Evolutionary conservation across 2,888 invertebrate species (phyloP), one percentile per base, ranked within the genome.

Genomic region (Timandra comae): DNA sequence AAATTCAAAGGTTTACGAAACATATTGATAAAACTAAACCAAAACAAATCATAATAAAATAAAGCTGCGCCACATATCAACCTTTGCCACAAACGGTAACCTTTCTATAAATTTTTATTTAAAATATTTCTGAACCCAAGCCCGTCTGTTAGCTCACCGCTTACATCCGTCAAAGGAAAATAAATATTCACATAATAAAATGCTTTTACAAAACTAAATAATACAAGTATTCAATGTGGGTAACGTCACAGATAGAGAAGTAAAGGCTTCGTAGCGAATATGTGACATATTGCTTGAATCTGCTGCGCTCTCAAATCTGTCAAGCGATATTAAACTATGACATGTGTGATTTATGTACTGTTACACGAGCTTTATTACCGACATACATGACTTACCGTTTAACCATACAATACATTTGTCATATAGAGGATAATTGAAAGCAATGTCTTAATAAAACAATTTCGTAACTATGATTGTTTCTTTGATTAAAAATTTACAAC

Each of bases 291-390:
- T 70, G 70, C 76, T 56, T 40, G 61, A 68, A 69, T 72, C 61
- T 78, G 78, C 80, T 68, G 63, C 64, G 77, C 70, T 67, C 60
- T 73, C 74, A 62, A 68, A 72, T 71, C 68, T 68, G 77, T 73
- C 75, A 72, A 59, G 60, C 69, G 63, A 69, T 71, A 73, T 75
- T 76, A 75, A 70, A 65, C 73, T 65, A 57, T 66, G 67, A 66
- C 70, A 52, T 56, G 41, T 51, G 52, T 65, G 69, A 69, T 68
- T 68, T 70, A 68, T 67, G 57, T 53, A 60, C 55, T 49, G 55
- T 45, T 43, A 47, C 44, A 21, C 29, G 39, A 42, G 37, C 37
- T 46, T 29, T 40, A 37, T 26, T 35, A 31, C 13, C 12, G 29
- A 21, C 4, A 5, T 24, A 24, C 10, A 24, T 10, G 24, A 8